phyloP scores from a whole-genome alignment of 1,140 invertebrate genomes.

The Sinonovacula constricta region DNA sequence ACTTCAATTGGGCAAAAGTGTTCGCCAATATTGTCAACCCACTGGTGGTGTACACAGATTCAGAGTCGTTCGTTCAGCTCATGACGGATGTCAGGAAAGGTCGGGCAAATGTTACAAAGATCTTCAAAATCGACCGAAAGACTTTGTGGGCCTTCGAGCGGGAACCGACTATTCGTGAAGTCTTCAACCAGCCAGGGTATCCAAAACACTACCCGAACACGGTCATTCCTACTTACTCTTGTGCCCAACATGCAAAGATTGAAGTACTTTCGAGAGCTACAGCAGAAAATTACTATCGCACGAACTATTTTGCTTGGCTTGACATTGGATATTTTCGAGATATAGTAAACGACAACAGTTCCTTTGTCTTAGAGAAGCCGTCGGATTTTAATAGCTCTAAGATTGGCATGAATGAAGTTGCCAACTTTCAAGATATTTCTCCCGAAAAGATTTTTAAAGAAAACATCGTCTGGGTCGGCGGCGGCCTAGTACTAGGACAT shows the following conservation, averaged over 20 bases:
- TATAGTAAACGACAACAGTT: not conserved
- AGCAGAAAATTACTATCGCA: constrained; percentile 51
- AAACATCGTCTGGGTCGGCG: constrained; percentile 56
- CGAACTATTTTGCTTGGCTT: constrained; percentile 63
- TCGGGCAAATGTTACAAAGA: constrained; percentile 29
- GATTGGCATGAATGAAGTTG: constrained; percentile 54
- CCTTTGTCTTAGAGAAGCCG: constrained; percentile 56
- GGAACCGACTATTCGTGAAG: constrained; percentile 48
- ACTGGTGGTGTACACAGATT: constrained; percentile 62
- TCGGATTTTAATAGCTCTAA: constrained; percentile 51
- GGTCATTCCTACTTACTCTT: constrained; percentile 58
- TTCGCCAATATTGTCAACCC: constrained; percentile 53
- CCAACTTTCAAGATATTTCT: not conserved
- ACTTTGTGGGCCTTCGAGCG: constrained; percentile 61
- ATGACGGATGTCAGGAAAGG: constrained; percentile 46
- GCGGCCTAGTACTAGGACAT: constrained; percentile 53
- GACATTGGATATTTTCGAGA: constrained; percentile 66
- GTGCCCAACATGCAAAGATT: constrained; percentile 63
- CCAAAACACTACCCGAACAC: constrained; percentile 61
- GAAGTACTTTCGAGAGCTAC: constrained; percentile 51
- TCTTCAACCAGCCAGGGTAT: constrained; percentile 55
- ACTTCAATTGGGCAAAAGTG: constrained; percentile 44
- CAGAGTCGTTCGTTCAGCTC: constrained; percentile 9
- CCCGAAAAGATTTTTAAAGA: constrained; percentile 53
- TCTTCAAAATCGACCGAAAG: constrained; percentile 44